phyloP scores from a whole-genome alignment of 2,113 vertebrate genomes.

The Pachycephala philippinensis region DNA sequence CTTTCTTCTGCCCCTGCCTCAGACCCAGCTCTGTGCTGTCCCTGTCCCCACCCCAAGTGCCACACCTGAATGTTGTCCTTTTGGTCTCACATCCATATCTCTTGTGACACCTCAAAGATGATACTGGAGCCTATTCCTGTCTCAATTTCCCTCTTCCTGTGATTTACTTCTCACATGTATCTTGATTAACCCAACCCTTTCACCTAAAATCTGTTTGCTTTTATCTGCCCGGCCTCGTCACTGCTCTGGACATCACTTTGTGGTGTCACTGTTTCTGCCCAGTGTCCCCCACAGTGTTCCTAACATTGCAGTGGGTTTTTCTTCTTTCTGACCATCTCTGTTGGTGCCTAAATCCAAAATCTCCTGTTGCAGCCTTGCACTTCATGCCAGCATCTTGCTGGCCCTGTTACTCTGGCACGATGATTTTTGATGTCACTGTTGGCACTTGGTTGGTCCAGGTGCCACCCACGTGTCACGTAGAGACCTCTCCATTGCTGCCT shows the following conservation, averaged over 20 bases:
- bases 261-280: not conserved
- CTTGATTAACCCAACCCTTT: not conserved
- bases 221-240: not conserved
- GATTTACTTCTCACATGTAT: not conserved
- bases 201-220: not conserved
- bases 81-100: not conserved
- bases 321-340: not conserved
- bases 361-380: not conserved
- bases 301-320: not conserved
- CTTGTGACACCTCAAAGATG: not conserved
- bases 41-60: not conserved
- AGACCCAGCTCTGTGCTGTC: not conserved
- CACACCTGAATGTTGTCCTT: not conserved
- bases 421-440: not conserved
- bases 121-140: not conserved
- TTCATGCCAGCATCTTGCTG: not conserved
- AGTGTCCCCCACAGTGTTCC: accelerated
- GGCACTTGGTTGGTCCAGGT: not conserved
- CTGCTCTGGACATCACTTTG: not conserved
- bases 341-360: not conserved
- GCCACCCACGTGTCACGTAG: accelerated
- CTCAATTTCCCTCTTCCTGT: not conserved
- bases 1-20: not conserved
- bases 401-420: not conserved
- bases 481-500: not conserved